Evolutionary conservation across 92 coral and sea anemone genomes (phyloP).

Genomic region (Bergia puertoricense): DNA sequence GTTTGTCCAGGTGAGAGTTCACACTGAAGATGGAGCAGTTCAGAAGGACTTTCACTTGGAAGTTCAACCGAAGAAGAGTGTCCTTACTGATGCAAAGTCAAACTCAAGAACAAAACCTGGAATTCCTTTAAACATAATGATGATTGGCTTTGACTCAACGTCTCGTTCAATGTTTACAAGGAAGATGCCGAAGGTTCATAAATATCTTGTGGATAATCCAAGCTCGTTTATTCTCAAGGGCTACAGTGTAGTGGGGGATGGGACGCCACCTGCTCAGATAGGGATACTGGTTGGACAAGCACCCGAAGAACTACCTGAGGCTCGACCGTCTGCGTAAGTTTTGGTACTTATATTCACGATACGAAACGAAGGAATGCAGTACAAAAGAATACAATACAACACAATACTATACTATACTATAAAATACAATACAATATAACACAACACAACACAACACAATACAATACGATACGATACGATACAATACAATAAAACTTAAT

Average conservation of each 20-base stretch:
- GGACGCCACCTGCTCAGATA: conserved; percentile 65
- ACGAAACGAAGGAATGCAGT: too few species aligned
- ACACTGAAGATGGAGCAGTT: conserved; percentile 44
- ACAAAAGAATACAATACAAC: too few species aligned
- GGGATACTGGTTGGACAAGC: conserved; percentile 69
- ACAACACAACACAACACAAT: too few species aligned
- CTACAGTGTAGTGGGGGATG: conserved; percentile 70
- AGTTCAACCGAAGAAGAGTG: conserved; percentile 52
- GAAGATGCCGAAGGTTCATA: conserved; percentile 63
- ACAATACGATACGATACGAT: too few species aligned
- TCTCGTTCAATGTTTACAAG: conserved; percentile 69
- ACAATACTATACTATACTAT: too few species aligned
- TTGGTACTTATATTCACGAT: not conserved
- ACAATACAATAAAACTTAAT: too few species aligned
- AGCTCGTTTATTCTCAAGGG: conserved; percentile 60
- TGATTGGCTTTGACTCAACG: conserved; percentile 77
- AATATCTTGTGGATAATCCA: conserved; percentile 52
- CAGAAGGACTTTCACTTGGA: conserved; percentile 68
- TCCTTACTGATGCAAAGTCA: conserved; percentile 13
- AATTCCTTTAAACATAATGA: conserved; percentile 68
- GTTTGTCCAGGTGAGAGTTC: conserved; percentile 50
- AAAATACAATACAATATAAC: too few species aligned
- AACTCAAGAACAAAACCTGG: conserved; percentile 52
- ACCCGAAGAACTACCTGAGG: conserved; percentile 71
- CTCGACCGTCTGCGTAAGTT: conserved; percentile 63